Evolutionary conservation across 2,113 vertebrate species (phyloP).

Genomic region (Gymnogyps californianus): DNA sequence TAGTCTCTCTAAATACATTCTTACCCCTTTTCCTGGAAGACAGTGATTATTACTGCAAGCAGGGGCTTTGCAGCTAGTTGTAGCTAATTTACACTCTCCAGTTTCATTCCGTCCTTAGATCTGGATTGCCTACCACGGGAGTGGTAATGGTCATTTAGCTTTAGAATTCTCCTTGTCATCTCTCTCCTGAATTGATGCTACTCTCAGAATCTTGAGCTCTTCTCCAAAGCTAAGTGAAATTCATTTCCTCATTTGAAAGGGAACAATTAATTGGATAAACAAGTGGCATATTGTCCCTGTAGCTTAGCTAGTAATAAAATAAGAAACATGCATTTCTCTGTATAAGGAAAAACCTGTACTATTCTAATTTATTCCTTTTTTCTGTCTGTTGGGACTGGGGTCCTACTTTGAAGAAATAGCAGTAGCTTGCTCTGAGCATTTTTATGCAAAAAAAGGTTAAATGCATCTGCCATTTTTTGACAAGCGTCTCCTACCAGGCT

Average conservation of each 20-base stretch:
- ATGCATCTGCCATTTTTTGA: neutral
- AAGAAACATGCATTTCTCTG: neutral
- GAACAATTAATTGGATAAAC: neutral
- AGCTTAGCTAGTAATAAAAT: neutral
- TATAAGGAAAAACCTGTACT: neutral
- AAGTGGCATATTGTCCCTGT: neutral
- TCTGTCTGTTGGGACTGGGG: neutral
- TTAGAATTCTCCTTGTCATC: neutral
- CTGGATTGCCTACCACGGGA: neutral
- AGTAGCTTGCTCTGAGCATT: neutral
- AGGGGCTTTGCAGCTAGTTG: accelerated
- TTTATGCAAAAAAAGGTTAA: neutral
- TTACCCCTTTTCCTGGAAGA: neutral
- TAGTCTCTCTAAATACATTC: neutral
- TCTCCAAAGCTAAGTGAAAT: slow-evolving; percentile 4
- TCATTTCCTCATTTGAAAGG: neutral
- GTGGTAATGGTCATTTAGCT: neutral
- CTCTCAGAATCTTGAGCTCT: neutral
- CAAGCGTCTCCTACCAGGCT: neutral
- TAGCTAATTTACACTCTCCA: neutral
- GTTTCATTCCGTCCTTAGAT: neutral
- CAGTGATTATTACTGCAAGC: neutral
- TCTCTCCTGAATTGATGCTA: neutral
- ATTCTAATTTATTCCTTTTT: neutral
- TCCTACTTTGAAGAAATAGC: neutral